Conservation (phyloP, 2,888 invertebrate species). For the Xestoiulus laeticollis region DNA sequence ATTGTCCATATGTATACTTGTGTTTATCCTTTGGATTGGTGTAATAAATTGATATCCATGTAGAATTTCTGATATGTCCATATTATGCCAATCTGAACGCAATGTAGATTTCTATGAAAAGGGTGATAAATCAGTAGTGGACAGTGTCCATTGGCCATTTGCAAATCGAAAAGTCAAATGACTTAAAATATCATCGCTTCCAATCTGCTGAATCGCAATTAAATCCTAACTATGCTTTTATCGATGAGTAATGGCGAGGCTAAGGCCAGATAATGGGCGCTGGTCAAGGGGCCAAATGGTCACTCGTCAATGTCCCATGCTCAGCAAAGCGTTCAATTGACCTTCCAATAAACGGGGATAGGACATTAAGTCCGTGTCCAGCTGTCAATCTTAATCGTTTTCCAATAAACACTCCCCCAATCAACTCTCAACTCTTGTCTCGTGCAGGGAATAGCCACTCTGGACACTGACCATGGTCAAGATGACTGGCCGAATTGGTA, state of each 20-base stretch:
- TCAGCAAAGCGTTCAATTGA: conserved; percentile 43
- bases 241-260: conserved; percentile 11
- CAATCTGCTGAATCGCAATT: conserved; percentile 10
- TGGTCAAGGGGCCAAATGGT: conserved; percentile 49
- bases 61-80: too few relatives aligned
- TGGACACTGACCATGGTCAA: not conserved
- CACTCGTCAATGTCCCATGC: conserved; percentile 47
- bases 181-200: conserved; percentile 34
- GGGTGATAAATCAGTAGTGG: conserved; percentile 17
- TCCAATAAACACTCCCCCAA: not conserved
- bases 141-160: conserved; percentile 37
- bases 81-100: too few relatives aligned
- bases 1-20: too few relatives aligned
- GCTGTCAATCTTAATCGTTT: conserved; percentile 43
- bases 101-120: too few relatives aligned
- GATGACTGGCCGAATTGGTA: too few relatives aligned
- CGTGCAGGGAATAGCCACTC: not conserved
- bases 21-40: too few relatives aligned
- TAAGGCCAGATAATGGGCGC: conserved; percentile 33
- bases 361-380: conserved; percentile 35
- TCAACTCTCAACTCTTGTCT: not conserved
- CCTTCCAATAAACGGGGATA: conserved; percentile 44
- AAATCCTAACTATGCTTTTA: conserved; percentile 3
- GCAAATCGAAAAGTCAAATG: not conserved
- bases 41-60: too few relatives aligned